Base-by-base conservation (phyloP, 2,888 invertebrate species). In the Vandiemenella viatica region DNA sequence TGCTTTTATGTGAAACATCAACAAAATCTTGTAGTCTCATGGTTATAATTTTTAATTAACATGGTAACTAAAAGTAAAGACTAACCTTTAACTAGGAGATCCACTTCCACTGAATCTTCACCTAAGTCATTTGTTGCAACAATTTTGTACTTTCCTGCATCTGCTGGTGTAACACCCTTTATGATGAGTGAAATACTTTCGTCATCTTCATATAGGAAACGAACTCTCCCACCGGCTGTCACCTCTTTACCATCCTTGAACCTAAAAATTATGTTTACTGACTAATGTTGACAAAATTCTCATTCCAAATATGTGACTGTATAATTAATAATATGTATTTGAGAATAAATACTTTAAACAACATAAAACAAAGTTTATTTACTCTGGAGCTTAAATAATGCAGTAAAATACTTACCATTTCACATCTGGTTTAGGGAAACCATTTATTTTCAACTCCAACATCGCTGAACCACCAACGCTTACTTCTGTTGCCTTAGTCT, bases 341-440 rank as follows among this genome's bases (percentile, higher is more conserved):
- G n/a, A n/a, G n/a, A n/a, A n/a, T n/a, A n/a, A n/a, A n/a, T n/a
- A n/a, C n/a, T n/a, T n/a, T n/a, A n/a, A n/a, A n/a, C n/a, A n/a
- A n/a, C n/a, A n/a, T n/a, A n/a, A n/a, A n/a, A n/a, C n/a, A n/a
- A n/a, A n/a, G n/a, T n/a, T n/a, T n/a, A n/a, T n/a, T n/a, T n/a
- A n/a, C n/a, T n/a, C n/a, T n/a, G n/a, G n/a, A n/a, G n/a, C n/a
- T n/a, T n/a, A n/a, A n/a, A n/a, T n/a, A n/a, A n/a, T n/a, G n/a
- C n/a, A n/a, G n/a, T n/a, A 23, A 4, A 32, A 17, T 8, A 40
- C 45, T 48, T 20, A 69, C 74, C 89, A 90, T 46, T 80, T 79
- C 40, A 95, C 79, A 48, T 79, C 79, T 0, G 95, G 92, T 62
- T 90, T 86, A 3, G 95, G 95, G 68, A 79, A 95, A 46, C 95